A percentile compares a stretch with the other conserved stretches of the same genome.
Evolutionary conservation across 2,888 invertebrate species (phyloP).

Genomic region (Chrysopilus asiliformis): DNA sequence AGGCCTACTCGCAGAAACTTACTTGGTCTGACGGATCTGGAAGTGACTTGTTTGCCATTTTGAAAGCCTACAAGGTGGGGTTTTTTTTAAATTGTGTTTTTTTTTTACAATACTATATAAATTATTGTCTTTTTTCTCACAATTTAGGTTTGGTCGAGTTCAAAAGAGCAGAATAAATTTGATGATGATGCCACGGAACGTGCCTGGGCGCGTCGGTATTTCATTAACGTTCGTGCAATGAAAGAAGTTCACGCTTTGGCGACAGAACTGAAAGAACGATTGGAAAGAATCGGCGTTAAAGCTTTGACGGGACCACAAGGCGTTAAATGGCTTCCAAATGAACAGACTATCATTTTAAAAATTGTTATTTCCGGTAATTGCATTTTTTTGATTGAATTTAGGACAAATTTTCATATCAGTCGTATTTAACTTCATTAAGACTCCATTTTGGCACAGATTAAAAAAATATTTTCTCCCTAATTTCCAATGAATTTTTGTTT

Average conservation of each 20-base stretch:
- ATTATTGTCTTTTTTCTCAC: conserved; percentile 7
- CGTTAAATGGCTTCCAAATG: conserved; percentile 36
- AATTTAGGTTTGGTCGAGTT: conserved; percentile 53
- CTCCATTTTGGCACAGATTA: too few relatives aligned
- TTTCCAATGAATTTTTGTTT: too few relatives aligned
- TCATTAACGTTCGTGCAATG: conserved; percentile 56
- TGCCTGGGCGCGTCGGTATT: conserved; percentile 55
- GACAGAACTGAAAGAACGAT: conserved; percentile 51
- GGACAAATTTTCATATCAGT: too few relatives aligned
- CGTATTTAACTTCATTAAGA: too few relatives aligned
- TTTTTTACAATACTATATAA: conserved; percentile 3
- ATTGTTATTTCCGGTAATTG: conserved; percentile 36
- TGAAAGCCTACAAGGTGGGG: conserved; percentile 61
- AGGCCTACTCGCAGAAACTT: conserved; percentile 60
- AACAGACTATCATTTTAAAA: conserved; percentile 52
- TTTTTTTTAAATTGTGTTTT: conserved; percentile 1
- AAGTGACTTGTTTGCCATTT: conserved; percentile 70
- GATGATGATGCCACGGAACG: conserved; percentile 37
- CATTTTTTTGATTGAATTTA: not conserved
- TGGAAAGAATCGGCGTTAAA: conserved; percentile 47
- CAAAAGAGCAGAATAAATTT: conserved; percentile 46
- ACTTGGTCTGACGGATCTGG: conserved; percentile 68
- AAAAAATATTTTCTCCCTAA: too few relatives aligned
- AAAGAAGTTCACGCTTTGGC: conserved; percentile 60
- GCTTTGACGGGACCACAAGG: conserved; percentile 36